Conservation (phyloP, 1,140 invertebrate genomes). For the Nephotettix cincticeps region DNA sequence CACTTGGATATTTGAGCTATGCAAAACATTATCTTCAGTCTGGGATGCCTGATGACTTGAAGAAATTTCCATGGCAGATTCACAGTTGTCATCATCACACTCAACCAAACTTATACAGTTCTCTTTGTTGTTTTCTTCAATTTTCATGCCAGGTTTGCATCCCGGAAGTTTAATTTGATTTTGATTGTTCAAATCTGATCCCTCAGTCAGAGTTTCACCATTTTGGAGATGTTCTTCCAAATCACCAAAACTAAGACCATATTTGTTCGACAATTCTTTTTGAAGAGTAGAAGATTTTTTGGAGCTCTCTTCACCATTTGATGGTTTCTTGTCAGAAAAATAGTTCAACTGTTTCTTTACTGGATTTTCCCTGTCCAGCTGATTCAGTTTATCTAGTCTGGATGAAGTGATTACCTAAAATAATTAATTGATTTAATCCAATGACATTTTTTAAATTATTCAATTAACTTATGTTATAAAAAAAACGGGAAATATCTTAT, state of each 20-base stretch:
- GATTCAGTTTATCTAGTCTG: too few relatives aligned
- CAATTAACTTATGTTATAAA: too few relatives aligned
- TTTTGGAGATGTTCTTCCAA: conserved; percentile 23
- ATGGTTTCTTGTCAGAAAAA: conserved; percentile 5
- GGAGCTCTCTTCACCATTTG: neutral
- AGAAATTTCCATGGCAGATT: neutral
- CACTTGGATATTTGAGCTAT: neutral
- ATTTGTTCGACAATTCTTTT: neutral
- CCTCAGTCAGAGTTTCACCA: neutral
- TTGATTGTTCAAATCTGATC: conserved; percentile 15
- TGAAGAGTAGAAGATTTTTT: neutral
- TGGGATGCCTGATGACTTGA: conserved; percentile 22
- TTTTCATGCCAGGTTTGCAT: conserved; percentile 41
- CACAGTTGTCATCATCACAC: neutral
- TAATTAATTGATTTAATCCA: too few relatives aligned
- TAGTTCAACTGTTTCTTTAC: conserved; percentile 3
- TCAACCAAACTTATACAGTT: neutral
- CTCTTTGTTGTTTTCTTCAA: conserved; percentile 41
- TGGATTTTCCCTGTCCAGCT: neutral
- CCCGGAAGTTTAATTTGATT: conserved; percentile 30
- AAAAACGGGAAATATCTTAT: too few relatives aligned
- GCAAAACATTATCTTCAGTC: neutral
- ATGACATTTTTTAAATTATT: too few relatives aligned
- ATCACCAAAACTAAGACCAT: conserved; percentile 28
- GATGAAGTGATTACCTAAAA: too few relatives aligned